Evolutionary conservation across 2,888 invertebrate genomes (phyloP).

Genomic region (Pedicia rivosa): DNA sequence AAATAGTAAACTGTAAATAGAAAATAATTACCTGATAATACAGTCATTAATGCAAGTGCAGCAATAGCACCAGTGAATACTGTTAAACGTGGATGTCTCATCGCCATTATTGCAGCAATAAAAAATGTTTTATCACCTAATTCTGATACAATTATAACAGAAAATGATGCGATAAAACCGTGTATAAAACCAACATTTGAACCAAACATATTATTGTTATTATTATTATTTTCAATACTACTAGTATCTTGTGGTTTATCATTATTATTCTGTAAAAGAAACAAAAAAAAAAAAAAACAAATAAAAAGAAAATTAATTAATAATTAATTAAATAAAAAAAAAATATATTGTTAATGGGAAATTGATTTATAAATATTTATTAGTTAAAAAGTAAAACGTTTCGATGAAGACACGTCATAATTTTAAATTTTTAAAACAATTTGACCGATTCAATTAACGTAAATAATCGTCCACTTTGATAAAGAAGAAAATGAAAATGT

Average conservation of each 20-base stretch:
- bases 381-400: no score
- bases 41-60: constrained; percentile 85
- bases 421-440: no score
- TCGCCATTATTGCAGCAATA: constrained; percentile 99
- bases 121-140: constrained; percentile 99
- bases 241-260: background rate
- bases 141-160: constrained; percentile 94
- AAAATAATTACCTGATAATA: constrained; percentile 58
- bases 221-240: background rate
- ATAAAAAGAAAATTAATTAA: no score
- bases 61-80: constrained; percentile 89
- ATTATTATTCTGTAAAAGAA: background rate
- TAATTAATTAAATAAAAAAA: no score
- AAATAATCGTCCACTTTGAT: no score
- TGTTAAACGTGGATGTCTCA: constrained; percentile 85
- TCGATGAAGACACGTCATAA: no score
- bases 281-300: no score
- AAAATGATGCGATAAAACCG: constrained; percentile 87
- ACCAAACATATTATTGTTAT: constrained; percentile 8
- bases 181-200: constrained; percentile 55
- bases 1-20: no score
- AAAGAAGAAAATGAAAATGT: no score
- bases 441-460: no score
- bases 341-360: no score
- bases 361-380: no score